Base-by-base conservation (phyloP, 1,140 invertebrate genomes). In the Lepidostoma basale region DNA sequence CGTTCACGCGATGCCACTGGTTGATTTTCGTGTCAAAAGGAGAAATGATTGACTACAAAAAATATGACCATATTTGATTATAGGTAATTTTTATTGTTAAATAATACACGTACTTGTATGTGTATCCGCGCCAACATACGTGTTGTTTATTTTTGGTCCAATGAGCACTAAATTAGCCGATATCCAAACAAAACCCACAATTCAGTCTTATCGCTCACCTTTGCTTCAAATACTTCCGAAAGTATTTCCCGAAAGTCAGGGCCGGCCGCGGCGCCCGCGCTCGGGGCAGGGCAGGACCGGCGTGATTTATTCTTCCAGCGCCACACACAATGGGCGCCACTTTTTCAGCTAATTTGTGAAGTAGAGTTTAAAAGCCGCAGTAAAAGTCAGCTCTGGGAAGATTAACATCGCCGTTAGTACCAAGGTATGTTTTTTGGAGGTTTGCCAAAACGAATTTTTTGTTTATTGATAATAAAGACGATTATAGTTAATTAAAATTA, bases 311-410 rank as follows among this genome's bases (percentile, higher is more conserved):
- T 56, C 59, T 23, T 18, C 52, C n/a, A 30, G 62, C 59, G 49
- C 49, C 22, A 66, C 49, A 56, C 65, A 71, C 69, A 71, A 71
- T 62, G 70, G 66, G 66, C 67, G 66, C 70, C 62, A 65, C 70
- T 72, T 72, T 72, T 72, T 72, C 70, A 66, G 70, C 70, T 72
- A 72, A 72, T 72, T 72, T 72, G 70, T 72, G 70, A 72, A 72
- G 70, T 72, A 72, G 70, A 72, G 70, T 72, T 72, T 72, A 72
- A 72, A 72, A 72, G 70, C 70, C 70, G 70, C 70, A 72, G 66
- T 72, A 72, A 72, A 72, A 72, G 70, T 72, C 70, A 72, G 70
- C 62, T 62, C 62, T 25, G 52, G 54, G 67, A 72, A 72, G 70
- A 72, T 72, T 72, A 72, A 72, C 70, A 72, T 72, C 70, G 67